A percentile compares a stretch with the other conserved stretches of the same genome.
phyloP scores from a whole-genome alignment of 2,797 vertebrate genomes.

The Cynopterus sphinx region DNA sequence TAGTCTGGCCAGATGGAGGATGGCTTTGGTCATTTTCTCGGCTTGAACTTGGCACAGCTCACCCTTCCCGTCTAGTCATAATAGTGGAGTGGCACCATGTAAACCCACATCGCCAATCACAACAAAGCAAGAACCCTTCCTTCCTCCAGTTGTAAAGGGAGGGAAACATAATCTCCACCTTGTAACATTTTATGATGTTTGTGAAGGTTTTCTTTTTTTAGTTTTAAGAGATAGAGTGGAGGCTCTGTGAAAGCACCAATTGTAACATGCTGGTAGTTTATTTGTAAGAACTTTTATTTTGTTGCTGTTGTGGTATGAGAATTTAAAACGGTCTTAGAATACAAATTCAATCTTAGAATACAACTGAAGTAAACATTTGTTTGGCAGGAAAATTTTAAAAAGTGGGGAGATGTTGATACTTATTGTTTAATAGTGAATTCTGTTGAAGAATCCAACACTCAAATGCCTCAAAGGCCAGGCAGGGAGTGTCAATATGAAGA shows the following conservation, averaged over 20 bases:
- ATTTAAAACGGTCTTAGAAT: slow-evolving; percentile 7
- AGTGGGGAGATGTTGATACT: not conserved
- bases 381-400: not conserved
- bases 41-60: not conserved
- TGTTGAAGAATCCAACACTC: not conserved
- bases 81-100: not conserved
- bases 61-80: not conserved
- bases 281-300: slow-evolving; percentile 33
- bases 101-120: not conserved
- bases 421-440: not conserved
- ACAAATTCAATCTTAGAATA: not conserved
- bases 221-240: not conserved
- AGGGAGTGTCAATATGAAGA: not conserved
- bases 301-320: not conserved
- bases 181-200: not conserved
- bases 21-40: not conserved
- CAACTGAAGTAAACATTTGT: slow-evolving; percentile 17
- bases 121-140: not conserved
- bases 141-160: not conserved
- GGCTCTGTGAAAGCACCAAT: not conserved
- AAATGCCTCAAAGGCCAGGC: not conserved
- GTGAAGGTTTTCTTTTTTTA: slow-evolving; percentile 5
- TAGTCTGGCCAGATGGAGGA: not conserved
- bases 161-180: not conserved
- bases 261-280: not conserved